Base-by-base conservation (phyloP, 2,888 invertebrate species). In the Brassicogethes aeneus region DNA sequence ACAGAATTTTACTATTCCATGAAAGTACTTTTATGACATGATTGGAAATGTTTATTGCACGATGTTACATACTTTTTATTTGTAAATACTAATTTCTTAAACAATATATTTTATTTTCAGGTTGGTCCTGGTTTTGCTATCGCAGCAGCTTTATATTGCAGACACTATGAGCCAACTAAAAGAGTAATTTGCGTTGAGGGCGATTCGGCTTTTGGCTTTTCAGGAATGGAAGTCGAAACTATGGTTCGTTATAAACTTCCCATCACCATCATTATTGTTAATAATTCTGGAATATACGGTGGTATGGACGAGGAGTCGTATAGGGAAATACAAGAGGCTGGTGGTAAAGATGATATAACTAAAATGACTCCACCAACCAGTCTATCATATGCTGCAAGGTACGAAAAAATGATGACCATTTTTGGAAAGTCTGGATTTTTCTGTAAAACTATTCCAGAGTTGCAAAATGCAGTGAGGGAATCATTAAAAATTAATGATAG, bases 171-270 rank as follows among this genome's bases (percentile, higher is more conserved):
- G 5, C 89, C 92, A 0, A 71, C 72, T 1, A 92, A 92, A 61
- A 75, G 82, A 47, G 93, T 97, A 0, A 72, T 96, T 40, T 95
- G 95, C 62, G 85, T 96, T 0, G 93, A 95, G 70, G 96, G 96
- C 0, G 97, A 97, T 65, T 93, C 93, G 32, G 97, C 96, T 1
- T 95, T 97, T 68, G 97, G 97, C 2, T 97, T 97, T 71, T 93
- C 94, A 16, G 96, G 91, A 59, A 94, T 96, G 94, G 97, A 97
- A 73, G 75, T 96, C 16, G 97, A 97, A 71, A 97, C 96, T 0
- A 89, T 95, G 80, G 82, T 86, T 61, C 85, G 95, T 44, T 95
- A 96, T 68, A 86, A 89, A 57, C 71, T 97, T 51, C 95, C 96
- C 0, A 79, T 96, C 16, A 79, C 91, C 23, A 79, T 95, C 42